phyloP scores from a whole-genome alignment of 1,140 invertebrate genomes.

The Bombus ignitus region DNA sequence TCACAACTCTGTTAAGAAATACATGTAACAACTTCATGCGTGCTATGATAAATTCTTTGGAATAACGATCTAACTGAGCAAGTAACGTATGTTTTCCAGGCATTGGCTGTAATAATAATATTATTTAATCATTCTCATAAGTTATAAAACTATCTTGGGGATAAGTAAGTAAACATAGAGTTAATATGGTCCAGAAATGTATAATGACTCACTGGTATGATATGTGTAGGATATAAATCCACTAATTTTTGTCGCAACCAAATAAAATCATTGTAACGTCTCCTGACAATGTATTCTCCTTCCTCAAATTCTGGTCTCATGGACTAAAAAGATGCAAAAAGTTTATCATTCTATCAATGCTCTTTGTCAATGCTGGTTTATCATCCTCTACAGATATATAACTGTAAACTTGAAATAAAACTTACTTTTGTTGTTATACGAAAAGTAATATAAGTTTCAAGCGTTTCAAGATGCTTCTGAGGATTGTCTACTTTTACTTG shows the following conservation, averaged over 20 bases:
- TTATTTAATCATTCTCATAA: background rate
- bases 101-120: conserved; percentile 85
- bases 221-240: conserved; percentile 86
- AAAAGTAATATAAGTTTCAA: conserved; percentile 90
- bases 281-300: conserved; percentile 87
- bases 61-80: conserved; percentile 89
- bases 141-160: background rate
- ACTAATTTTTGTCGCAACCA: conserved; percentile 88
- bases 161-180: background rate
- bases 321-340: conserved; percentile 79
- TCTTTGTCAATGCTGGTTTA: too few species aligned
- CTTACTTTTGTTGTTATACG: conserved; percentile 86
- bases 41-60: conserved; percentile 88
- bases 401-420: background rate
- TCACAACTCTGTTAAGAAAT: conserved; percentile 86
- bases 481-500: conserved; percentile 89
- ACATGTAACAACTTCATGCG: conserved; percentile 88
- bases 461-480: conserved; percentile 89
- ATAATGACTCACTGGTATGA: conserved; percentile 85
- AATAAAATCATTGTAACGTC: conserved; percentile 90
- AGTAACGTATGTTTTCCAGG: conserved; percentile 89
- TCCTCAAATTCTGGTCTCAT: conserved; percentile 87
- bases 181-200: background rate
- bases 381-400: background rate
- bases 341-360: background rate